Base-by-base conservation (phyloP, 2,888 invertebrate genomes). In the Monochamus alternatus region DNA sequence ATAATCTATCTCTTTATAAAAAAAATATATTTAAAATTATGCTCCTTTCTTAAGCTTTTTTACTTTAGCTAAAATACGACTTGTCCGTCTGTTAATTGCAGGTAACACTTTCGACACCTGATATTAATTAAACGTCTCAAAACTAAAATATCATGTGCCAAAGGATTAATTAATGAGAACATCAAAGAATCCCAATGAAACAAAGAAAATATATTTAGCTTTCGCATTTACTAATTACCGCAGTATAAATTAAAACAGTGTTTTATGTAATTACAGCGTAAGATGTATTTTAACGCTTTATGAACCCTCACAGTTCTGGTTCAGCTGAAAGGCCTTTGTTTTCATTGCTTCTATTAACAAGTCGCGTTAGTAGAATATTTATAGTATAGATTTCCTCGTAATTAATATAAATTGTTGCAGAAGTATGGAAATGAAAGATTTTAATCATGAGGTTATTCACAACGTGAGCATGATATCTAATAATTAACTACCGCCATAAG, bases 131-230 rank as follows among this genome's bases (percentile, higher is more conserved):
- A 22, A 74, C 63, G 63, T 31, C 69, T 14, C 32, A 31, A 30
- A 74, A 74, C 74, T 69, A 59, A 69, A 74, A 69, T 74, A 65
- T 69, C 63, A 64, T 59, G 67, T 69, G 69, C 69, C 69, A 64
- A 43, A 74, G 64, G 47, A 74, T 68, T 69, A 74, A 69, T 74
- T 69, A 74, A 63, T 74, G 69, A 62, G 66, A 74, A 64, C 62
- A 69, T 74, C 69, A 74, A 69, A 74, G 74, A 68, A 64, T 30
- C 59, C 58, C 63, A 64, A 68, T 63, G 69, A 63, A 69, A 74
- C 74, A 74, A 74, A 69, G 74, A 64, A 74, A 69, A 74, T 74
- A 74, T 62, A 70, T 70, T 70, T 70, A 70, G 51, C 62, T 70
- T 62, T 62, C 62, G 43, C 63, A 63, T 70, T 62, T 70, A 63